Percentiles rank a stretch among this genome's conserved stretches.
These are phyloP conservation scores for Aphyosemion australe DNA, from an alignment of 2,113 vertebrate genomes.

Conservation along the genomic window DNA sequence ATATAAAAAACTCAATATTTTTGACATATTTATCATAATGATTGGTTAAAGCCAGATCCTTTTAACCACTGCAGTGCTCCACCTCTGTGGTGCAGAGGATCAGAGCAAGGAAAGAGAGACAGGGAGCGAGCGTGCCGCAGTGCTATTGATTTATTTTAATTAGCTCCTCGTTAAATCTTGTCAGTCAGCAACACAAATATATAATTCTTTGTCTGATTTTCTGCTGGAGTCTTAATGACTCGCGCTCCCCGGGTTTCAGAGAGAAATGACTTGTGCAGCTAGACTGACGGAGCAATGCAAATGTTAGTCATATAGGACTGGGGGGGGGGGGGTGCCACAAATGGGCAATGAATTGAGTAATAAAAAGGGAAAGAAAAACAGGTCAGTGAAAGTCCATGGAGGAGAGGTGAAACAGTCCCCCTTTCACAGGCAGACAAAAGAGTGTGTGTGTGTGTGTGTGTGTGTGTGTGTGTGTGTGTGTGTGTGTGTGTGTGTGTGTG, in stretches of 20 bases:
- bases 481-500: conserved; percentile 8
- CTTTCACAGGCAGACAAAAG: conserved; percentile 70
- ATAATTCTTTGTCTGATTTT: conserved; percentile 82
- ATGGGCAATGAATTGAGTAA: conserved; percentile 75
- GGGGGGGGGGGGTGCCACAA: conserved; percentile 58
- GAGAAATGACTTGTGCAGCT: conserved; percentile 61
- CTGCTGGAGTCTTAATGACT: conserved; percentile 74
- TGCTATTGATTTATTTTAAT: conserved; percentile 86
- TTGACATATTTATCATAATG: conserved; percentile 21
- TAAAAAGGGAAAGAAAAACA: conserved; percentile 78
- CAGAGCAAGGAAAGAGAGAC: conserved; percentile 47
- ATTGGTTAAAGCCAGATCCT: conserved; percentile 20
- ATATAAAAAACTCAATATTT: conserved; percentile 1
- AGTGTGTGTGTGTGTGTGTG: conserved; percentile 26
- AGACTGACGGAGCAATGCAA: conserved; percentile 65
- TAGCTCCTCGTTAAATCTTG: conserved; percentile 82
- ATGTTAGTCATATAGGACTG: conserved; percentile 65
- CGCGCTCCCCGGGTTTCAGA: conserved; percentile 56
- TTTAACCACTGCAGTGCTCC: conserved; percentile 51
- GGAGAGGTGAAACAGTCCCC: conserved; percentile 75
- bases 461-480: conserved; percentile 16
- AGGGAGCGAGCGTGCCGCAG: conserved; percentile 72
- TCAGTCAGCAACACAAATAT: conserved; percentile 83
- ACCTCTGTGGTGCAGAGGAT: conserved; percentile 51
- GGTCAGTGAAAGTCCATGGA: conserved; percentile 78